Conservation (phyloP, 2,797 vertebrate genomes). For the Girardinus metallicus region DNA sequence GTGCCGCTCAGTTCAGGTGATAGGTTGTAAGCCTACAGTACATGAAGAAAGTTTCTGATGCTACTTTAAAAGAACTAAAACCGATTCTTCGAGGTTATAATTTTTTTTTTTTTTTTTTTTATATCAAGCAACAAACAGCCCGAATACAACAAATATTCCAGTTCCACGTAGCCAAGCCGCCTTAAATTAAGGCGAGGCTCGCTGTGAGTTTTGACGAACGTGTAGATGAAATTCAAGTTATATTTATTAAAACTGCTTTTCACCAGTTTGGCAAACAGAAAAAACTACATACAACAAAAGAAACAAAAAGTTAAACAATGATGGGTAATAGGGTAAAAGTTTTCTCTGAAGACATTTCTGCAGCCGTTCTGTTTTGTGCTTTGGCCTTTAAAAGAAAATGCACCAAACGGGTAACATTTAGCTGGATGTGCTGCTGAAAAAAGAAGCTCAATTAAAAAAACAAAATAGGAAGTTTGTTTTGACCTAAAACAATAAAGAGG, state of each 20-base stretch:
- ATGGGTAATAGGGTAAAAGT: conserved; percentile 57
- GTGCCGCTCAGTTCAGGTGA: conserved; percentile 29
- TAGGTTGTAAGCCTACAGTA: conserved; percentile 32
- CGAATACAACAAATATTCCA: conserved; percentile 31
- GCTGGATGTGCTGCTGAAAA: conserved; percentile 61
- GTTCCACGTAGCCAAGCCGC: conserved; percentile 32
- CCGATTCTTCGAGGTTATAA: conserved; percentile 37
- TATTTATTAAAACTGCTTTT: conserved; percentile 68
- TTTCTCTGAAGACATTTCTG: conserved; percentile 60
- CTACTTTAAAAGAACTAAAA: conserved; percentile 52
- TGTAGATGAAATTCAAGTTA: conserved; percentile 58
- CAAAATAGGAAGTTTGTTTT: conserved; percentile 56
- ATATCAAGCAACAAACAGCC: conserved; percentile 44
- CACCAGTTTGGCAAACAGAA: conserved; percentile 53
- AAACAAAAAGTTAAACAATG: conserved; percentile 43
- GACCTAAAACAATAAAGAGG: conserved; percentile 64
- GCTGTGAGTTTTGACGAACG: conserved; percentile 28
- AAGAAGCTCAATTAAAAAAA: conserved; percentile 44
- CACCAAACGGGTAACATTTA: conserved; percentile 54
- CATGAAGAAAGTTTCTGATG: conserved; percentile 44
- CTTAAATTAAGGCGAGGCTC: conserved; percentile 9
- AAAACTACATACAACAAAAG: conserved; percentile 43
- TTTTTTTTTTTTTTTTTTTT: conserved; percentile 12
- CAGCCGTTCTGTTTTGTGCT: conserved; percentile 79
- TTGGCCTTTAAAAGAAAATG: conserved; percentile 80